Evolutionary conservation across 2,888 invertebrate species (phyloP), one percentile per base, ranked within the genome.

Genomic region (Thecocarcelia acutangulata): DNA sequence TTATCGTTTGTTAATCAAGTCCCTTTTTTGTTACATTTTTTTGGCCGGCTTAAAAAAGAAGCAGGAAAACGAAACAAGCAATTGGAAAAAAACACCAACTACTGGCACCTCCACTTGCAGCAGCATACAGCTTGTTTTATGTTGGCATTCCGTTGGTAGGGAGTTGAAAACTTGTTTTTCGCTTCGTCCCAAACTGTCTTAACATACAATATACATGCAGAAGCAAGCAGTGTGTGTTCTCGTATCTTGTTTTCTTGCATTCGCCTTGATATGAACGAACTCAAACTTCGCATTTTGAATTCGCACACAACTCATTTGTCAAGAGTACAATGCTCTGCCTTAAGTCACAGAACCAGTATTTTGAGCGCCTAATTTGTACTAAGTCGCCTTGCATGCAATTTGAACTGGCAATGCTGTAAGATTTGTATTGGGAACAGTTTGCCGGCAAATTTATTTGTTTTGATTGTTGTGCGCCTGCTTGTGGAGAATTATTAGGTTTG

Each of bases 401-500:
- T 21, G 4, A 6, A n/a, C 59, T 77, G 82, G 82, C 77, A 82
- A 73, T 78, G 40, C 74, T n/a, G 9, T 56, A 37, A 21, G 8
- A 5, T n/a, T 50, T 74, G 76, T 70, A 52, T 3, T 84, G 83
- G 73, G 82, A 83, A 83, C 52, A 79, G 74, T 83, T 80, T 69
- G 54, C 84, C 84, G 84, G 84, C 78, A 64, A 69, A 68, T 56
- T 68, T 58, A 54, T 78, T 81, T 84, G 84, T 84, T 84, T 83
- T 84, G 83, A 83, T 81, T 74, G 54, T 12, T 50, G 19, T 44
- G 79, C 84, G 84, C 84, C 83, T 58, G 84, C 63, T 63, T 33
- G 1, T 3, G 24, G 52, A 66, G 48, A 63, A 42, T n/a, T 6
- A 50, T 1, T 42, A 11, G 19, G 0, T 42, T n/a, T 46, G 8